Evolutionary conservation across 2,888 invertebrate species (phyloP), one percentile per base, ranked within the genome.

Genomic region (Temnothorax ravouxi): DNA sequence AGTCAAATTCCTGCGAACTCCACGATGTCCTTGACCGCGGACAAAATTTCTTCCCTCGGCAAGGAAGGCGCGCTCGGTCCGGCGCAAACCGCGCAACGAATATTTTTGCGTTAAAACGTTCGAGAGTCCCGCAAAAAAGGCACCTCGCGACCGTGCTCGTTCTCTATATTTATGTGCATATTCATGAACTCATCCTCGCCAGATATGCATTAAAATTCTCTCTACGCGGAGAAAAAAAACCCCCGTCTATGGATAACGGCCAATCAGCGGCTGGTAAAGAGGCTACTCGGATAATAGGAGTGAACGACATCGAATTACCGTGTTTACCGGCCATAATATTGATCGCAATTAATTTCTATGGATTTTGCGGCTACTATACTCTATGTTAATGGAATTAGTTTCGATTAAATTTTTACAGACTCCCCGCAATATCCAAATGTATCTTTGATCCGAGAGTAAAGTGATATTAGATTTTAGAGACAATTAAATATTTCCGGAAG

Each of bases 81-180:
- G 21, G 62, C 34, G 47, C 15, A 50, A 56, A 71, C 34, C 71
- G 56, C 72, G 79, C 59, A 47, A 80, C 72, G 72, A 72, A 80
- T 72, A 72, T 59, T 56, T 80, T 72, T 18, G 18, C 59, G 47
- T 71, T 79, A 59, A 77, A 59, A 77, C 69, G 44, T 21, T 71
- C 21, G 41, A 54, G 54, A 79, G 29, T 4, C 15, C 29, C 34
- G 18, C 34, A 80, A 59, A 80, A 52, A 38, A 3, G 34, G 29
- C 62, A 25, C 18, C 11, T 38, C 75, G 52, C 41, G 56, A 44
- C 11, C 13, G 38, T 18, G n/a, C 56, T 56, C 69, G 59, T 47
- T 72, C 79, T 80, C 47, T 72, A 72, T 50, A 72, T 80, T 80
- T 59, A 80, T 61, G 47, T 80, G 59, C 72, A 80, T 72, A 80